A percentile compares a stretch with the other conserved stretches of the same genome.
phyloP scores from a whole-genome alignment of 2,888 invertebrate genomes.

The Ceriagrion tenellum region DNA sequence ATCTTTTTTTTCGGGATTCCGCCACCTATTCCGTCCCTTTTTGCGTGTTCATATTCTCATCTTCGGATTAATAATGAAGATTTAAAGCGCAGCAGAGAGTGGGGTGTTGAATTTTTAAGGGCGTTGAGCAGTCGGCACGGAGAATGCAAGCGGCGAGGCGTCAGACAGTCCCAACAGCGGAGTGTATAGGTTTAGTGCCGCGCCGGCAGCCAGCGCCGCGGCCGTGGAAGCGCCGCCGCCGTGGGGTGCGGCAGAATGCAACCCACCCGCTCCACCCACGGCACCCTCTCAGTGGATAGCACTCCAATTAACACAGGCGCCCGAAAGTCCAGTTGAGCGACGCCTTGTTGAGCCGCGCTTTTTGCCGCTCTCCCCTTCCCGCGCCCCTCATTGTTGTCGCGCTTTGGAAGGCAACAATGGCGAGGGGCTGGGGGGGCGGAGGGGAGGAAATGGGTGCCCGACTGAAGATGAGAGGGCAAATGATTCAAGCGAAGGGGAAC shows the following conservation, averaged over 20 bases:
- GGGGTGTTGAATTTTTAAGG: not conserved
- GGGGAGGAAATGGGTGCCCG: not conserved
- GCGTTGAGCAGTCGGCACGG: not conserved
- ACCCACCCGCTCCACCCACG: not conserved
- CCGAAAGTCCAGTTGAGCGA: slow-evolving; percentile 41
- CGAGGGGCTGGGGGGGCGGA: not conserved
- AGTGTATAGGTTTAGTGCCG: not conserved
- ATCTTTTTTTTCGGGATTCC: no score
- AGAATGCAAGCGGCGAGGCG: not conserved
- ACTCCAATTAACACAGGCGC: slow-evolving; percentile 60
- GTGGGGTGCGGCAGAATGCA: not conserved
- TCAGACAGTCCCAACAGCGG: not conserved
- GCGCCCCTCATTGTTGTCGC: not conserved
- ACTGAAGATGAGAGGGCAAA: not conserved
- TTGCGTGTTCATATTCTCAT: no score
- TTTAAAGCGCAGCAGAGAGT: not conserved
- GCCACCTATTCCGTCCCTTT: no score
- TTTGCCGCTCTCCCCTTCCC: slow-evolving; percentile 1
- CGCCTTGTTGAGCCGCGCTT: slow-evolving; percentile 38
- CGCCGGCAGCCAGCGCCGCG: no score
- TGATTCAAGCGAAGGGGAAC: not conserved
- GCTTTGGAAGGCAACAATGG: not conserved
- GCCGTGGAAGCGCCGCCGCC: not conserved
- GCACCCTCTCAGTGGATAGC: not conserved
- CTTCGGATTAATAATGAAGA: no score